phyloP scores from a whole-genome alignment of 2,113 vertebrate species.

The Antennarius striatus region DNA sequence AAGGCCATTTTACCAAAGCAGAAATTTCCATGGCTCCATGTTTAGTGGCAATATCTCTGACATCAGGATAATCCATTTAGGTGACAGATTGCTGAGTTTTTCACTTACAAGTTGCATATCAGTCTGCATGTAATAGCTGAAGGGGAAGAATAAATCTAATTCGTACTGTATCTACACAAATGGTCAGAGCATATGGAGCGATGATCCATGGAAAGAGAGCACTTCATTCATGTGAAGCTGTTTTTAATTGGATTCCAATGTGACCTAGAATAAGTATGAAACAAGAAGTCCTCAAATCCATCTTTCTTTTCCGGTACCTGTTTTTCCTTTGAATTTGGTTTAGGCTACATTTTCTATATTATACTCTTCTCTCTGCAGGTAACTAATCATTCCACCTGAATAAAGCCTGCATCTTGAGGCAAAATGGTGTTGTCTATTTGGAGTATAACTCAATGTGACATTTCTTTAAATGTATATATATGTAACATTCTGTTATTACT shows the following conservation, averaged over 20 bases:
- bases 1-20: constrained; percentile 40
- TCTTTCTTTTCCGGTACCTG: too few species aligned
- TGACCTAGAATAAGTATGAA: constrained; percentile 2
- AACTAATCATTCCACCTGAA: not conserved
- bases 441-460: not conserved
- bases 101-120: constrained; percentile 59
- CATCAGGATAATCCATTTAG: constrained; percentile 66
- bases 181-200: not conserved
- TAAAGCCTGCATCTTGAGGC: not conserved
- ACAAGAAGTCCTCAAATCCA: too few species aligned
- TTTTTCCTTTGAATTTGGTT: too few species aligned
- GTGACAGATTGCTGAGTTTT: constrained; percentile 73
- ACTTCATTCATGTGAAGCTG: too few species aligned
- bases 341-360: too few species aligned
- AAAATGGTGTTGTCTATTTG: not conserved
- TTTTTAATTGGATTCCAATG: constrained; percentile 9
- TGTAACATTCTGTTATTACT: constrained; percentile 29
- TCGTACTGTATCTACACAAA: constrained; percentile 5
- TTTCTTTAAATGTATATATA: constrained; percentile 7
- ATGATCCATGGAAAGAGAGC: not conserved
- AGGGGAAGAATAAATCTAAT: constrained; percentile 27
- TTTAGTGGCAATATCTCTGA: constrained; percentile 64
- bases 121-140: constrained; percentile 59
- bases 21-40: constrained; percentile 61
- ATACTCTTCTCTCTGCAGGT: not conserved